Evolutionary conservation across 1,140 invertebrate species (phyloP).

Genomic region (Myzus persicae): DNA sequence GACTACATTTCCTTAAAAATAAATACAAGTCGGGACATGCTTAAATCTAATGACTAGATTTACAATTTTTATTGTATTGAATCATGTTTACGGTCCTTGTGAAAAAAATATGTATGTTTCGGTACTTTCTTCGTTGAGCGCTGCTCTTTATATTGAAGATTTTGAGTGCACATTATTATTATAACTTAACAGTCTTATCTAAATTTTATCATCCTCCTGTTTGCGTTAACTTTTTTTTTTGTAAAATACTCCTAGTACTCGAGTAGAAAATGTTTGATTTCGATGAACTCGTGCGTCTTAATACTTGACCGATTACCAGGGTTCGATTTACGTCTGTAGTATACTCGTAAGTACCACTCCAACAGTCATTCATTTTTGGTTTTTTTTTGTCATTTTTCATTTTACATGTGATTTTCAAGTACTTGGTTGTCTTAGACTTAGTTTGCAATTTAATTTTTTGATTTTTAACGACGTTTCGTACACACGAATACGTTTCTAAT

Average conservation of each 20-base stretch:
- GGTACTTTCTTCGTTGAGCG: neutral
- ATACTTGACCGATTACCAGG: neutral
- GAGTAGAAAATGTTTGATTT: neutral
- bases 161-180: neutral
- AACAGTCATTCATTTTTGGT: neutral
- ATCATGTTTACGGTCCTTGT: neutral
- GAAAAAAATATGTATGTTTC: neutral
- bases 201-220: neutral
- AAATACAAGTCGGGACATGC: neutral
- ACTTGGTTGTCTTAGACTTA: neutral
- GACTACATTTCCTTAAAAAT: neutral
- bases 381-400: neutral
- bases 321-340: neutral
- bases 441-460: neutral
- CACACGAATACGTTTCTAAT: neutral
- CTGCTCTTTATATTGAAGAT: neutral
- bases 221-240: neutral
- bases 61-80: neutral
- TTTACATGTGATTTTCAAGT: too few relatives aligned
- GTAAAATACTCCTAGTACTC: neutral
- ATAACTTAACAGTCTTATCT: neutral
- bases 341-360: neutral
- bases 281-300: neutral
- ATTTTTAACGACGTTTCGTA: neutral
- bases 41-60: neutral